phyloP scores from a whole-genome alignment of 2,888 invertebrate genomes.

The Ophraella communa region DNA sequence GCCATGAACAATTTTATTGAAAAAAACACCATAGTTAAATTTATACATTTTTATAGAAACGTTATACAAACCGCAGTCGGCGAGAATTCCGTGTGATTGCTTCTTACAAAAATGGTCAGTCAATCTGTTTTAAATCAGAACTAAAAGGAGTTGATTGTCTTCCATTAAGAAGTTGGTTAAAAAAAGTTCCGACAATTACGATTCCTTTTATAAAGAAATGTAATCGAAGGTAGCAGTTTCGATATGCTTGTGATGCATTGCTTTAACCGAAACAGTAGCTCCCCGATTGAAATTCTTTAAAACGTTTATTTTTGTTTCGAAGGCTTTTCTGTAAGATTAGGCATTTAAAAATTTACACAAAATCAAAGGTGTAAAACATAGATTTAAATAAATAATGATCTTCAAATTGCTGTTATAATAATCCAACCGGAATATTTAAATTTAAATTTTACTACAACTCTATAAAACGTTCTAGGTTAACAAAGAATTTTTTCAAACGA shows the following conservation, averaged over 20 bases:
- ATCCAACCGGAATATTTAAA: too few species aligned
- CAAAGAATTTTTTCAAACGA: too few species aligned
- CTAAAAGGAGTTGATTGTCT: slow-evolving; percentile 14
- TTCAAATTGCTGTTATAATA: too few species aligned
- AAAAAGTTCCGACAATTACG: slow-evolving; percentile 24
- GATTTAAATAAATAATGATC: too few species aligned
- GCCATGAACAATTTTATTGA: background rate
- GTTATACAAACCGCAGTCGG: slow-evolving; percentile 7
- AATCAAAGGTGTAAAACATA: too few species aligned
- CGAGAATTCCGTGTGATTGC: slow-evolving; percentile 10
- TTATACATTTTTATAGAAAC: slow-evolving; percentile 1
- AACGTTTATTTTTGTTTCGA: too few species aligned
- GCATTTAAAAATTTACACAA: too few species aligned
- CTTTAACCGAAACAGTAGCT: background rate
- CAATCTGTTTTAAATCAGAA: slow-evolving; percentile 26
- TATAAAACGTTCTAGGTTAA: too few species aligned
- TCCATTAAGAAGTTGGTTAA: slow-evolving; percentile 4
- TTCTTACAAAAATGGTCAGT: slow-evolving; percentile 12
- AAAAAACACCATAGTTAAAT: background rate
- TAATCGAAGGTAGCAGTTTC: slow-evolving; percentile 9
- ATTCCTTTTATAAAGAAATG: slow-evolving; percentile 27
- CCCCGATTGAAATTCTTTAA: background rate
- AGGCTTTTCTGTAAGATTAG: too few species aligned
- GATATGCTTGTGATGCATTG: background rate
- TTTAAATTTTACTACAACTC: too few species aligned